Base-by-base conservation (phyloP, 2,797 vertebrate genomes). In the Lycodopsis pacificus region DNA sequence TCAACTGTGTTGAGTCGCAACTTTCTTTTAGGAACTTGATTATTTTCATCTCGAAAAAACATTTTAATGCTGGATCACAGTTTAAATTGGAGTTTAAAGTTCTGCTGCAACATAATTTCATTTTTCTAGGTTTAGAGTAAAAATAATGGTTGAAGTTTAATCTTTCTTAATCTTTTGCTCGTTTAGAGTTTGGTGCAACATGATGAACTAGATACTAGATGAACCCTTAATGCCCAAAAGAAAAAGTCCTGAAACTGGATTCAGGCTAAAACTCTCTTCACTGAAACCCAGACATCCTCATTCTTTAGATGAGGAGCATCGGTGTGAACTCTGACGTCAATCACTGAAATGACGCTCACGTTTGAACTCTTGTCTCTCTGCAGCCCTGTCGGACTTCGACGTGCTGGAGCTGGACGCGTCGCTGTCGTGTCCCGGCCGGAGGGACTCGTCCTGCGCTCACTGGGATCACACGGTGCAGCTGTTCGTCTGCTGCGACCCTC, bases 381-480 rank as follows among this genome's bases (percentile, higher is more conserved):
- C 82, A 96, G 95, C 82, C 11, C 7, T 87, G 71, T 58, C 27
- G 51, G 65, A 81, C 70, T 93, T 89, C 20, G 86, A 94, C 65
- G 68, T 25, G 1, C 83, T 96, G 89, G 91, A 95, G 91, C 86
- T 96, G 44, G 96, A 96, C 0, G 91, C 84, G 3, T 90, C 94
- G 0, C 88, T 96, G 84, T 95, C 92, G 5, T 96, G 96, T 89
- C 95, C 96, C 0, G 83, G 91, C 27, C 79, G 65, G 49, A 89
- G 94, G 57, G 96, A 96, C 78, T 81, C 66, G 32, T 93, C 94
- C 3, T 96, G 96, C 22, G 91, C 95, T 44, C 86, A 84, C 42
- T 96, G 96, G 96, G 96, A 96, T 74, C 96, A 95, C 91, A 95
- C 93, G 0, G 95, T 96, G 69, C 95, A 95, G 90, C 94, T 96